Evolutionary conservation across 2,888 invertebrate species (phyloP).

Genomic region (Eucera pruinosa): DNA sequence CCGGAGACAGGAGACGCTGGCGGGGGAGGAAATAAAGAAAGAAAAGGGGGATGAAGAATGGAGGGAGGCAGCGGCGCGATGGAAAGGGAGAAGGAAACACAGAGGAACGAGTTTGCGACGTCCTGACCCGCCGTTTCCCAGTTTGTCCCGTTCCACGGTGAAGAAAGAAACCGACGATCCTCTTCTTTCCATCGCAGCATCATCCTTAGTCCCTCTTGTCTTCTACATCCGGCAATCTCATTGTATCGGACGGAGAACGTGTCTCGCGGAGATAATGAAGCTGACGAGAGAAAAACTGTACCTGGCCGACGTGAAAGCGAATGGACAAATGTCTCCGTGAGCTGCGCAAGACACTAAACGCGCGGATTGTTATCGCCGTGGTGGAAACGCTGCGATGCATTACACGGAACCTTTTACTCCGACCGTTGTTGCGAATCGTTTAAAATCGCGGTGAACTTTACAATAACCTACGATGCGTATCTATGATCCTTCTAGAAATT

Average conservation of each 20-base stretch:
- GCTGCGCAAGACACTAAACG: constrained; percentile 18
- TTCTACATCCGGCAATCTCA: constrained; percentile 67
- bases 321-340: constrained; percentile 47
- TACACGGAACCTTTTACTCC: not conserved
- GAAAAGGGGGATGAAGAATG: constrained; percentile 22
- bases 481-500: not conserved
- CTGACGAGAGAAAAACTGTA: constrained; percentile 65
- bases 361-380: constrained; percentile 14
- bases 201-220: constrained; percentile 44
- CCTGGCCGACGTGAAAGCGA: constrained; percentile 50
- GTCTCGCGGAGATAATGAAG: constrained; percentile 72
- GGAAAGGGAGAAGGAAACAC: constrained; percentile 25
- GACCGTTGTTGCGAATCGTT: constrained; percentile 3
- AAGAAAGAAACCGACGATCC: constrained; percentile 31
- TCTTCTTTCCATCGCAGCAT: constrained; percentile 16
- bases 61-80: constrained; percentile 16
- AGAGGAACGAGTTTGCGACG: constrained; percentile 46
- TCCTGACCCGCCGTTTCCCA: constrained; percentile 41
- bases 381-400: constrained; percentile 12
- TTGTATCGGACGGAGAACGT: constrained; percentile 68
- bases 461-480: not conserved
- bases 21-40: constrained; percentile 51
- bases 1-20: constrained; percentile 70
- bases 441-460: not conserved
- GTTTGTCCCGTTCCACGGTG: constrained; percentile 35